Evolutionary conservation across 2,113 vertebrate genomes (phyloP).

Genomic region (Perca flavescens): DNA sequence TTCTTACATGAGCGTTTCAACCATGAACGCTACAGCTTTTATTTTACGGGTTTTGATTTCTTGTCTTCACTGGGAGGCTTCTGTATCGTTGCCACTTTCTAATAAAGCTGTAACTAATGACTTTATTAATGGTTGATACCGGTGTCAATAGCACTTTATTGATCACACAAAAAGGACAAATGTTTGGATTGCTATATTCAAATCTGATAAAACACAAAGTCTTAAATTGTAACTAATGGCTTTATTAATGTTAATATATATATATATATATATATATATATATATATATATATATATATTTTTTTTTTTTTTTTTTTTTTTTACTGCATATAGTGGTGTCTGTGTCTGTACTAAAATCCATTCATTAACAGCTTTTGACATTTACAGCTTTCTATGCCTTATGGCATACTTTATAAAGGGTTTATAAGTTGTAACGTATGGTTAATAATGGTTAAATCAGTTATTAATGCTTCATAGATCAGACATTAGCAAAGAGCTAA

Average conservation of each 20-base stretch:
- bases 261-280: too few species aligned
- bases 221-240: neutral
- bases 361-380: neutral
- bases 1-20: constrained; percentile 54
- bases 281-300: too few species aligned
- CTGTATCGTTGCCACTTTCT: constrained; percentile 20
- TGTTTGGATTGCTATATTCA: neutral
- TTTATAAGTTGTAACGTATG: neutral
- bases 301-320: too few species aligned
- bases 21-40: constrained; percentile 24
- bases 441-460: neutral
- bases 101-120: neutral
- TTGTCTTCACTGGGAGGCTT: constrained; percentile 12
- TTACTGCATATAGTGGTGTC: too few species aligned
- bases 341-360: neutral
- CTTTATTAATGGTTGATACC: neutral
- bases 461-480: neutral
- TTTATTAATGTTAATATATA: neutral
- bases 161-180: neutral
- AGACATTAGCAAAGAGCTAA: neutral
- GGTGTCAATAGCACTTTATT: neutral
- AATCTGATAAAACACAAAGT: neutral
- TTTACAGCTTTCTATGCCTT: neutral
- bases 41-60: constrained; percentile 23
- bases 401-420: neutral